Base-by-base conservation (phyloP, 2,797 vertebrate genomes). In the Falco columbarius region DNA sequence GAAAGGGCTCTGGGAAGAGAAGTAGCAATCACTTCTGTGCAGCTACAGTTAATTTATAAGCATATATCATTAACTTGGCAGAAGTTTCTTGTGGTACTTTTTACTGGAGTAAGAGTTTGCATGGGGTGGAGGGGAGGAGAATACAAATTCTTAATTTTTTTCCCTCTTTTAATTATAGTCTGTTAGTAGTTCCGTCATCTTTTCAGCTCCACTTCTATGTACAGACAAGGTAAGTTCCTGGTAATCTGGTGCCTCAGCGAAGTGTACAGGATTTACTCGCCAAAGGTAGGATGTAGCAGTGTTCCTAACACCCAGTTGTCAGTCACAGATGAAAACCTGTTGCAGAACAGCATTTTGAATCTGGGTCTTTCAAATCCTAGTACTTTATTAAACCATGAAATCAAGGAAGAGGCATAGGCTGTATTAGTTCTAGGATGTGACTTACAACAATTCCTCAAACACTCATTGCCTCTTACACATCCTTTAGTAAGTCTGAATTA, bases 201-300 rank as follows among this genome's bases (percentile, higher is more conserved):
- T 97, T 88, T 92, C 75, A 85, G 46, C 68, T 94, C 81, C 61
- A 38, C 61, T 71, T 74, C 72, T 72, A 71, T 74, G 83, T 74
- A n/a, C 93, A 72, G 66, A 71, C 92, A 97, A 96, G 96, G 97
- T 97, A 97, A 97, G 94, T 97, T 71, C 76, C 62, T 86, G 93
- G 92, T 56, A 95, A 70, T 79, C 16, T 68, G 81, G 62, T 85
- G 82, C 89, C 93, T 94, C 85, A 58, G 77, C 73, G 21, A 72
- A 95, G 58, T 87, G 36, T 91, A 51, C 55, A 36, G 47, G 82
- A 97, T 88, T 95, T 95, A 34, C 26, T 93, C 95, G 4, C 68
- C 96, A 91, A 97, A 92, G 86, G 96, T 95, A 97, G 84, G 92
- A 93, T 5, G 61, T 79, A 89, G 56, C 56, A 84, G 91, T 38